Percentiles rank a stretch among this genome's conserved stretches.
Conservation (phyloP, 2,888 invertebrate species). For the Platerodrilus igneus region DNA sequence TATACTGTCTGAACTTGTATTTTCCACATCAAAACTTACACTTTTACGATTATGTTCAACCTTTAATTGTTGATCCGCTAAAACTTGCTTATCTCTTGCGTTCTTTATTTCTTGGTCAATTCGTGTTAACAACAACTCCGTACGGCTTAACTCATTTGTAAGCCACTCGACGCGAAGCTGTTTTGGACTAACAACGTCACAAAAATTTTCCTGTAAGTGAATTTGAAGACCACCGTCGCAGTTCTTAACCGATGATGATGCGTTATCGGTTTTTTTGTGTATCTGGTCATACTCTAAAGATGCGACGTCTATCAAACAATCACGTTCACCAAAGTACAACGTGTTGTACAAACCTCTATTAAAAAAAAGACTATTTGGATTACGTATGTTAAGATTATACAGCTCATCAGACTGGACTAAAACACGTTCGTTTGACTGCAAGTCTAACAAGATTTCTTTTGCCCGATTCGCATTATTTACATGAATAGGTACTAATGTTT, state of each 20-base stretch:
- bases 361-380: constrained; percentile 40
- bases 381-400: constrained; percentile 35
- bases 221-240: not conserved
- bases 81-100: constrained; percentile 1
- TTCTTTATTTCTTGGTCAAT: constrained; percentile 1
- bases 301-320: constrained; percentile 37
- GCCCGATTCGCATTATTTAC: constrained; percentile 25
- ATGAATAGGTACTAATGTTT: constrained; percentile 36
- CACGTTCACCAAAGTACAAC: constrained; percentile 32
- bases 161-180: constrained; percentile 6
- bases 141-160: constrained; percentile 1
- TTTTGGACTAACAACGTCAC: constrained; percentile 1
- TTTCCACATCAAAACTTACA: not conserved
- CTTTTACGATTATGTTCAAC: not conserved
- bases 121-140: not conserved
- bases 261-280: not conserved
- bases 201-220: not conserved
- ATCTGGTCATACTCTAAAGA: not conserved
- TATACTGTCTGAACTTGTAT: no score
- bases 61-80: not conserved
- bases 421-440: constrained; percentile 29
- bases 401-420: constrained; percentile 27
- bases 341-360: constrained; percentile 34
- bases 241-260: no score
- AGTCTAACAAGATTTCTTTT: constrained; percentile 27